Evolutionary conservation across 2,113 vertebrate genomes (phyloP).

Genomic region (Silurus meridionalis): DNA sequence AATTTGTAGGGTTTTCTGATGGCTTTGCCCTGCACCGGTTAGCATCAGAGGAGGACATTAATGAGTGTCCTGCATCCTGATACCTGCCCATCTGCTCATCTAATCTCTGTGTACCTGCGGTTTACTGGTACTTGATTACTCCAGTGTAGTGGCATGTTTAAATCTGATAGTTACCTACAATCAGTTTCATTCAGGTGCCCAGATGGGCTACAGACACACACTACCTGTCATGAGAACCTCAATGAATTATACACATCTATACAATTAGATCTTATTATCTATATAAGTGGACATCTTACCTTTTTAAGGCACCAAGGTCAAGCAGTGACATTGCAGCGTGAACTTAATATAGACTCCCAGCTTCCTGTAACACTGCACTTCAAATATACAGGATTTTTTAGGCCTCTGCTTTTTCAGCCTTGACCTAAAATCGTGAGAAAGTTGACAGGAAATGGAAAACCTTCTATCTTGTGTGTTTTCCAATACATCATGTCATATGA

Average conservation of each 20-base stretch:
- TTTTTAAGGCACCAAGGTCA: slow-evolving; percentile 67
- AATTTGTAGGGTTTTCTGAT: not conserved
- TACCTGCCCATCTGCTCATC: slow-evolving; percentile 24
- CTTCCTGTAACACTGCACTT: not conserved
- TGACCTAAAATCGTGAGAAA: not conserved
- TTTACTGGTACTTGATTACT: too few species aligned
- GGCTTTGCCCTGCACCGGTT: not conserved
- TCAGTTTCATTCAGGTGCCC: not conserved
- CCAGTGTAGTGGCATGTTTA: not conserved
- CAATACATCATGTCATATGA: not conserved
- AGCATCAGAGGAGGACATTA: slow-evolving; percentile 16
- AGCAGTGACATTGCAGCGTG: slow-evolving; percentile 70
- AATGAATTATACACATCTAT: not conserved
- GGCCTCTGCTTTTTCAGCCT: not conserved
- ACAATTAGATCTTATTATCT: not conserved
- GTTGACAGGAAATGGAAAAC: not conserved
- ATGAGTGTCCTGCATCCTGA: slow-evolving; percentile 33
- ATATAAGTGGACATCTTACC: not conserved
- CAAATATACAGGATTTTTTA: not conserved
- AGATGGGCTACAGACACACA: not conserved
- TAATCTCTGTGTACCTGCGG: not conserved
- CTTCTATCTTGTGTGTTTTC: not conserved
- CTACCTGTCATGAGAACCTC: not conserved
- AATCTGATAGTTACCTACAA: not conserved
- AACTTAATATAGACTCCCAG: slow-evolving; percentile 52